Conservation (phyloP, 2,113 vertebrate genomes). For the Abramis brama region DNA sequence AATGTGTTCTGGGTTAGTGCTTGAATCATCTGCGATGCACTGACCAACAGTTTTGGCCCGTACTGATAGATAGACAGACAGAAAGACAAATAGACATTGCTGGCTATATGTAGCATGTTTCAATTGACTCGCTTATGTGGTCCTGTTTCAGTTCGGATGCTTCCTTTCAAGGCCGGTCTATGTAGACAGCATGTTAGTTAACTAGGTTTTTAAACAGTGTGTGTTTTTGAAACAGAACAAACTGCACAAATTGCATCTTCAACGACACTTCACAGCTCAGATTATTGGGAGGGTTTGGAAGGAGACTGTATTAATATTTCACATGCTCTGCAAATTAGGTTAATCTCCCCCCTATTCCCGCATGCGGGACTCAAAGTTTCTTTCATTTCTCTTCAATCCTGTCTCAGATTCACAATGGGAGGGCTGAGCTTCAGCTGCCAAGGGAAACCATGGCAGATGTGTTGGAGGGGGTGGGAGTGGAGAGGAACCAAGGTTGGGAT, state of each 20-base stretch:
- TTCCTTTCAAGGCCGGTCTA: neutral
- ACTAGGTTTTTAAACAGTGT: neutral
- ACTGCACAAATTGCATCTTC: constrained; percentile 16
- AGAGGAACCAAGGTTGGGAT: constrained; percentile 33
- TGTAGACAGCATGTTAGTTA: neutral
- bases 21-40: too few relatives aligned
- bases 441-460: constrained; percentile 42
- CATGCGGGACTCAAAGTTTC: constrained; percentile 26
- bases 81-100: neutral
- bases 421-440: constrained; percentile 21
- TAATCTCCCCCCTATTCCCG: constrained; percentile 35
- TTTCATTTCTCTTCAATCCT: constrained; percentile 22
- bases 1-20: too few relatives aligned
- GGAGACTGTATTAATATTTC: constrained; percentile 36
- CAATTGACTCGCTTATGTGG: neutral
- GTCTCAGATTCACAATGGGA: constrained; percentile 27
- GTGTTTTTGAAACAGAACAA: constrained; percentile 19
- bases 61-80: neutral
- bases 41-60: too few relatives aligned
- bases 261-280: neutral
- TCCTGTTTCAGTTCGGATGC: neutral
- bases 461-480: neutral
- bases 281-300: constrained; percentile 19
- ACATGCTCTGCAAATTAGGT: constrained; percentile 36
- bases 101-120: neutral